phyloP scores from a whole-genome alignment of 2,113 vertebrate species.

The Loxodonta africana region DNA sequence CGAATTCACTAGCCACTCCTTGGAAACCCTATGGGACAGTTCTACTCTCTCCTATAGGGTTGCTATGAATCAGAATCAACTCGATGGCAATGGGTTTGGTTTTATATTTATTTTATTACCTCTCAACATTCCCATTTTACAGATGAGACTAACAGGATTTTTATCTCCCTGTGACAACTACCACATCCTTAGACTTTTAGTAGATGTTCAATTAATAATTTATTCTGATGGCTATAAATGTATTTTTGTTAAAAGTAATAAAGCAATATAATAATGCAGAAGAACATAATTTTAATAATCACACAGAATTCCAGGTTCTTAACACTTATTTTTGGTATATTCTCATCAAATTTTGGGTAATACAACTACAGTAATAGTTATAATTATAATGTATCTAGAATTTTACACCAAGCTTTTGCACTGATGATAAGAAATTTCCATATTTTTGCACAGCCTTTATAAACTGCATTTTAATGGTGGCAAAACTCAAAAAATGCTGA shows the following conservation, averaged over 20 bases:
- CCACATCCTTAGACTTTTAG: not conserved
- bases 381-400: not conserved
- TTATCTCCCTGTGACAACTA: not conserved
- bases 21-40: no score
- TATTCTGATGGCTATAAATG: not conserved
- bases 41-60: not conserved
- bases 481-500: constrained; percentile 48
- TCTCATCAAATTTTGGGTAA: not conserved
- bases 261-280: not conserved
- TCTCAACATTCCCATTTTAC: not conserved
- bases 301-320: not conserved
- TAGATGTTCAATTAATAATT: constrained; percentile 5
- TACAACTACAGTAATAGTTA: not conserved
- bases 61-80: not conserved
- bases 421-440: not conserved
- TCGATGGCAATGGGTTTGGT: not conserved
- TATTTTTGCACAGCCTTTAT: not conserved
- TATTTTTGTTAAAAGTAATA: constrained; percentile 27
- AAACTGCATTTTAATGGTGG: constrained; percentile 48
- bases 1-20: not conserved
- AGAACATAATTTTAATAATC: not conserved
- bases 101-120: not conserved
- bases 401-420: constrained; percentile 17
- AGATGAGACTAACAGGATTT: not conserved
- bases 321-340: constrained; percentile 30